Conservation (phyloP, 2,888 invertebrate genomes). For the Teinopalpus imperialis region DNA sequence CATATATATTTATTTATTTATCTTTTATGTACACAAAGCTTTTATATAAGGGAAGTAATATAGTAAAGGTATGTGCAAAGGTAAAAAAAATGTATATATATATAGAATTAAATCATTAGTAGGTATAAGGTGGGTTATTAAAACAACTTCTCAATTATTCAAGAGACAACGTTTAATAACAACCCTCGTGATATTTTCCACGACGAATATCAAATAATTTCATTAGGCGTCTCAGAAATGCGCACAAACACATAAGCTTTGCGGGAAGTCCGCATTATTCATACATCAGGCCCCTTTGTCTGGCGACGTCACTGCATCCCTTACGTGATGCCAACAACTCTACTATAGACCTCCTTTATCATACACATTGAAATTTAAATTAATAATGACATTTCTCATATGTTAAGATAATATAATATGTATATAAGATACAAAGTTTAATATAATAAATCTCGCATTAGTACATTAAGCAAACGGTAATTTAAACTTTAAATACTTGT, state of each 20-base stretch:
- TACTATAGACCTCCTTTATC: conserved; percentile 14
- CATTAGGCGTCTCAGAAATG: conserved; percentile 59
- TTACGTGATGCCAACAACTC: conserved; percentile 33
- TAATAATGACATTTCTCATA: conserved; percentile 7
- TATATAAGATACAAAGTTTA: too few relatives aligned
- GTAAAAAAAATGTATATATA: too few relatives aligned
- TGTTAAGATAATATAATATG: too few relatives aligned
- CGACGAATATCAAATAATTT: conserved; percentile 62
- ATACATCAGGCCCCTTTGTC: conserved; percentile 70
- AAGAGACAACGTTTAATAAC: conserved; percentile 56
- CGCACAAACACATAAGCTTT: conserved; percentile 40
- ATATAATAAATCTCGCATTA: too few relatives aligned
- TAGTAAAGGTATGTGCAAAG: too few relatives aligned
- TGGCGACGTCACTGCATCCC: conserved; percentile 47
- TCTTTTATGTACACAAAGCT: too few relatives aligned
- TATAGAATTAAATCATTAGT: too few relatives aligned
- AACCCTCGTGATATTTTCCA: conserved; percentile 43
- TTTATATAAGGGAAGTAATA: too few relatives aligned
- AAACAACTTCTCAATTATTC: conserved; percentile 56
- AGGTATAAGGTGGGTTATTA: conserved; percentile 30
- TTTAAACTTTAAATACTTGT: too few relatives aligned
- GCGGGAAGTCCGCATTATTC: conserved; percentile 63
- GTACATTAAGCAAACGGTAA: too few relatives aligned
- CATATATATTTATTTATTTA: too few relatives aligned
- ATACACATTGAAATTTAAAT: conserved; percentile 2